A percentile compares a stretch with the other conserved stretches of the same genome.
These are phyloP conservation scores for Parazoanthus swiftii DNA, from an alignment of 92 coral and sea anemone species.

Conservation along the genomic window DNA sequence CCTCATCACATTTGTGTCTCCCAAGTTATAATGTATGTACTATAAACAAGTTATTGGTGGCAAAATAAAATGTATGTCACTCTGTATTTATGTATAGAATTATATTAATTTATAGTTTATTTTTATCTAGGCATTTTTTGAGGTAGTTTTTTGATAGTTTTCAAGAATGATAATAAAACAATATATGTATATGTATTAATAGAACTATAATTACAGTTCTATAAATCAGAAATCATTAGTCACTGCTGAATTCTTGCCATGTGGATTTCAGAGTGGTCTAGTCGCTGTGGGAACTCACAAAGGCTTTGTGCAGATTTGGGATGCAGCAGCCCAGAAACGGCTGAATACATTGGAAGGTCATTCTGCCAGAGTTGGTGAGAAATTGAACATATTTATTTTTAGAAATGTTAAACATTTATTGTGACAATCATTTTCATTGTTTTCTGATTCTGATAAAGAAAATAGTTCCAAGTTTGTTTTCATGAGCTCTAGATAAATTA, in stretches of 20 bases:
- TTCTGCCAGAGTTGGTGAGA: conserved; percentile 97
- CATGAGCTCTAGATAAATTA: not conserved
- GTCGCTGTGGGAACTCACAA: conserved; percentile 99
- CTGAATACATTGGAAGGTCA: conserved; percentile 92
- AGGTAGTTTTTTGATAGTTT: no score
- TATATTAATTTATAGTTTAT: no score
- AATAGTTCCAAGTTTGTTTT: not conserved
- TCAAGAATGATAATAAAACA: no score
- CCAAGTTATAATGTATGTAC: no score
- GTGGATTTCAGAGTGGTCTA: conserved; percentile 72
- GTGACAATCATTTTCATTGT: not conserved
- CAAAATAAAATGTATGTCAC: no score
- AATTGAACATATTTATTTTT: not conserved
- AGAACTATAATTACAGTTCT: not conserved
- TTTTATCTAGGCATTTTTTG: no score
- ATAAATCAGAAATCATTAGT: not conserved
- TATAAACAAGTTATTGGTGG: no score
- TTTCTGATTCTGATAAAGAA: no score
- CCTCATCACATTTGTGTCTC: no score
- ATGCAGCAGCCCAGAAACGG: conserved; percentile 90
- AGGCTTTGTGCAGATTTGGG: conserved; percentile 99
- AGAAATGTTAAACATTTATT: no score
- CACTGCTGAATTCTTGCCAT: not conserved
- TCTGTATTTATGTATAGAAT: no score
- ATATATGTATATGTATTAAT: no score